phyloP scores from a whole-genome alignment of 2,888 invertebrate genomes.

The Nezara viridula region DNA sequence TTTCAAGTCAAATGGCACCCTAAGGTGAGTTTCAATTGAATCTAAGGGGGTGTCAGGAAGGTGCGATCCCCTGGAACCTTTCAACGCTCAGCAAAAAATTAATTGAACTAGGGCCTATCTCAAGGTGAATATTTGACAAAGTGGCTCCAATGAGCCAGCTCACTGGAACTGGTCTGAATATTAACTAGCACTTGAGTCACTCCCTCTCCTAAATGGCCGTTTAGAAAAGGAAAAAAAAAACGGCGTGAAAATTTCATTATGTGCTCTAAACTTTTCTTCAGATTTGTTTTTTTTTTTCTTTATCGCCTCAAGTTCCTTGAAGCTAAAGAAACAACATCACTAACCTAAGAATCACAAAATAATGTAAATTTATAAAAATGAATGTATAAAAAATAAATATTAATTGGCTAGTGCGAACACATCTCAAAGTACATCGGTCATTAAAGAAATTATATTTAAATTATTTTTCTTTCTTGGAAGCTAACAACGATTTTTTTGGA shows the following conservation, averaged over 20 bases:
- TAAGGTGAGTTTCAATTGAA: constrained; percentile 15
- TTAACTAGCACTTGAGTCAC: background rate
- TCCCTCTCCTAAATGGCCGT: background rate
- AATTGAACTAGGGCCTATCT: constrained; percentile 18
- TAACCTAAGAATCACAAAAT: background rate
- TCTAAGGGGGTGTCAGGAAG: background rate
- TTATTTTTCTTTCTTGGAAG: too few species aligned
- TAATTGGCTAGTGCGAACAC: too few species aligned
- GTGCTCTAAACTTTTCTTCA: background rate
- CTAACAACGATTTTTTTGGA: too few species aligned
- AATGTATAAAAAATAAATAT: too few species aligned
- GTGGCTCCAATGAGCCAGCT: background rate
- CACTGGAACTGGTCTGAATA: constrained; percentile 22
- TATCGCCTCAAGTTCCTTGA: background rate
- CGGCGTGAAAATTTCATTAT: background rate
- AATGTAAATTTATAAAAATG: background rate
- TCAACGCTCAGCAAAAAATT: background rate
- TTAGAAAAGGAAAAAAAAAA: constrained; percentile 22
- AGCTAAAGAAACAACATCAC: background rate
- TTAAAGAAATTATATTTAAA: too few species aligned
- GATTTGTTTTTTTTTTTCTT: background rate
- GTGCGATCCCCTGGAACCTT: background rate
- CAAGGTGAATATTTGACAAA: constrained; percentile 20
- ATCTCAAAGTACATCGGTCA: too few species aligned
- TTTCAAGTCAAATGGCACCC: background rate